phyloP scores from a whole-genome alignment of 2,797 vertebrate species.

The Pelobates cultripes region DNA sequence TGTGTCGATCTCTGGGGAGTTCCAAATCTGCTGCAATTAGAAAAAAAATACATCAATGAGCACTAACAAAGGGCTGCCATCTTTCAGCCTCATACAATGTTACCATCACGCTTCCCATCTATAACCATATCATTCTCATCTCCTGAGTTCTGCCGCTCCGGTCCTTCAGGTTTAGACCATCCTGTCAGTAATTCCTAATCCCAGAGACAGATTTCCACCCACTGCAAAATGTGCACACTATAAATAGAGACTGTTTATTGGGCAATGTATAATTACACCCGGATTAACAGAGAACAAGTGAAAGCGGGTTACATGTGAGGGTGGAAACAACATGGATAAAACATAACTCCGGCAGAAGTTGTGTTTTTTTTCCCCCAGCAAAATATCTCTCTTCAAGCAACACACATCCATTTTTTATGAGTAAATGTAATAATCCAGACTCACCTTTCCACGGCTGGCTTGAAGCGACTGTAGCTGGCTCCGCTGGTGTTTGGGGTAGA shows the following conservation, averaged over 20 bases:
- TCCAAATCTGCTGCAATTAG: constrained; percentile 69
- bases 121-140: not conserved
- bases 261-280: not conserved
- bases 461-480: constrained; percentile 81
- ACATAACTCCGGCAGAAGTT: no score
- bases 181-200: not conserved
- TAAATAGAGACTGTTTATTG: not conserved
- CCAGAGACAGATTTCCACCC: not conserved
- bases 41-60: not conserved
- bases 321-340: no score
- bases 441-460: constrained; percentile 84
- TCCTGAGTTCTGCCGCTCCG: not conserved
- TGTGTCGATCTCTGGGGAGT: constrained; percentile 74
- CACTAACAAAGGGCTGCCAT: not conserved
- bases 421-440: constrained; percentile 3
- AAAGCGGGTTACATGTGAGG: no score
- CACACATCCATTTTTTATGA: no score
- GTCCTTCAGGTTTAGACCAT: not conserved
- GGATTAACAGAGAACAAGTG: no score
- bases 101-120: not conserved
- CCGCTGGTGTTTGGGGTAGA: constrained; percentile 76
- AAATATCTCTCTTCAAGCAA: no score
- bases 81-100: no score
- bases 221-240: not conserved
- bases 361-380: no score